phyloP scores from a whole-genome alignment of 1,140 invertebrate species.

The Eueides isabella region DNA sequence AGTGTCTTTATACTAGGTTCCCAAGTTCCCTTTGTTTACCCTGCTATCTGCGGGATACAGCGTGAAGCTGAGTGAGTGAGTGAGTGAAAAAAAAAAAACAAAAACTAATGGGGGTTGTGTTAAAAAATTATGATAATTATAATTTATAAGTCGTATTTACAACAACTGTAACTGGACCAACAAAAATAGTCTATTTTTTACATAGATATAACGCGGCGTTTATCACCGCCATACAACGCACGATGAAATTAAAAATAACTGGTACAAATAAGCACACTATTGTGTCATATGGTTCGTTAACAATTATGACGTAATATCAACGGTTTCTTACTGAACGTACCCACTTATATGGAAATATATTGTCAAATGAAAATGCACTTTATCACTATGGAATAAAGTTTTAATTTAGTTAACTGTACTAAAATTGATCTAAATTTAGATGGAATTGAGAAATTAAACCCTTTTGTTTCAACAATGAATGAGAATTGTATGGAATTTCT shows the following conservation, averaged over 20 bases:
- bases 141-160: no score
- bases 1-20: no score
- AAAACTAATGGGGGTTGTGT: no score
- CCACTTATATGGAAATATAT: constrained; percentile 19
- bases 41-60: no score
- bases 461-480: constrained; percentile 17
- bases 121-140: no score
- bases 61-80: no score
- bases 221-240: not conserved
- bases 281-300: constrained; percentile 23
- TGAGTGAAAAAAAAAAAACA: no score
- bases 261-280: not conserved
- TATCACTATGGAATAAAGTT: not conserved
- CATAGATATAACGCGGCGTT: not conserved
- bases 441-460: constrained; percentile 12
- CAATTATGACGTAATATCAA: constrained; percentile 45
- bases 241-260: not conserved
- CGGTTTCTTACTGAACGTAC: constrained; percentile 42
- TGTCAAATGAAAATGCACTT: not conserved
- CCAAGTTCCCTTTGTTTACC: no score
- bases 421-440: constrained; percentile 19
- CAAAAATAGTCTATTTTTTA: no score
- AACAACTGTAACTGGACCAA: no score
- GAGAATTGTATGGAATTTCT: not conserved
- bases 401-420: not conserved